These are phyloP conservation scores for Drosophila tripunctata DNA, from an alignment of 2,888 invertebrate genomes.

Conservation along the genomic window DNA sequence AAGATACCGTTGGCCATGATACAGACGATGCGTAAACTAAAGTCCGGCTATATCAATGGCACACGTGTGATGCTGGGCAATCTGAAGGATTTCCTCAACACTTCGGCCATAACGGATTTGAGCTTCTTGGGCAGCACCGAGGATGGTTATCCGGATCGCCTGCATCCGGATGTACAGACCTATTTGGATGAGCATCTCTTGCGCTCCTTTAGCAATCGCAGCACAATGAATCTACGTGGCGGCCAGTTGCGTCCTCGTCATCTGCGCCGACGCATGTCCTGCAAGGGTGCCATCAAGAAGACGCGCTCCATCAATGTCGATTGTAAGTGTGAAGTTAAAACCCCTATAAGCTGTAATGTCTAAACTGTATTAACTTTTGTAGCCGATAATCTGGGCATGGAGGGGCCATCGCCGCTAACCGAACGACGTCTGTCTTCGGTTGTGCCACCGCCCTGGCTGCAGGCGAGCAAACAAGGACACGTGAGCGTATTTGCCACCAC, in stretches of 20 bases:
- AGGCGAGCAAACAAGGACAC: slow-evolving; percentile 79
- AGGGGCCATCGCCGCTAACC: slow-evolving; percentile 85
- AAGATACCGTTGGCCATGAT: slow-evolving; percentile 97
- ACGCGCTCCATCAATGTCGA: slow-evolving; percentile 96
- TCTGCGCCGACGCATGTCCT: slow-evolving; percentile 91
- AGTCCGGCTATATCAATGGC: slow-evolving; percentile 99
- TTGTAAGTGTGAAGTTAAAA: slow-evolving; percentile 86
- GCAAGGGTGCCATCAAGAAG: slow-evolving; percentile 96
- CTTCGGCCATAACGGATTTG: slow-evolving; percentile 98
- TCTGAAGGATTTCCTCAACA: slow-evolving; percentile 96
- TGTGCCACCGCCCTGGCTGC: slow-evolving; percentile 84
- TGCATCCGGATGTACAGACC: slow-evolving; percentile 92
- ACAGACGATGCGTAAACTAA: slow-evolving; percentile 98
- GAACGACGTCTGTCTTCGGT: slow-evolving; percentile 86
- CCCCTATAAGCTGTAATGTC: neutral
- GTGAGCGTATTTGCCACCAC: slow-evolving; percentile 80
- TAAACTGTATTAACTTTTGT: neutral
- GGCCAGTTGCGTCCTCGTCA: slow-evolving; percentile 86
- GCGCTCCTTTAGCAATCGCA: slow-evolving; percentile 91
- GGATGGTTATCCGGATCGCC: slow-evolving; percentile 94
- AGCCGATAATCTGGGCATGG: slow-evolving; percentile 93
- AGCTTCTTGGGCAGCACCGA: slow-evolving; percentile 97
- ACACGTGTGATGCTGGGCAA: slow-evolving; percentile 98
- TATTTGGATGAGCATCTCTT: slow-evolving; percentile 94
- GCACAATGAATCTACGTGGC: slow-evolving; percentile 87